A percentile compares a stretch with the other conserved stretches of the same genome.
Evolutionary conservation across 2,888 invertebrate genomes (phyloP).

Genomic region (Eilema sororculum): DNA sequence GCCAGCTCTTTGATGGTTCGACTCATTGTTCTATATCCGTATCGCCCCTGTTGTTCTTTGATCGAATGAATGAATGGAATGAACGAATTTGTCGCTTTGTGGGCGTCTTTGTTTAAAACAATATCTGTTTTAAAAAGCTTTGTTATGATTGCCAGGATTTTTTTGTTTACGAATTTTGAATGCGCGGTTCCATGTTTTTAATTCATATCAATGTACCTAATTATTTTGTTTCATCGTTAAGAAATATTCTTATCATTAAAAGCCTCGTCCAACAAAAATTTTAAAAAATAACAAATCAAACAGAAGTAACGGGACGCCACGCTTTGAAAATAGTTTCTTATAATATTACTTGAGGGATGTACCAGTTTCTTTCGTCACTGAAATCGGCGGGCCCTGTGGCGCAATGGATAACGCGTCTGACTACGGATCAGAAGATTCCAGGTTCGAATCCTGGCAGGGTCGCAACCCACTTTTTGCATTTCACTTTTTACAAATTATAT

Average conservation of each 20-base stretch:
- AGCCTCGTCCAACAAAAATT: background rate
- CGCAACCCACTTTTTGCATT: constrained; percentile 56
- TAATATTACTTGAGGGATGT: background rate
- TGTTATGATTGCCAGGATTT: background rate
- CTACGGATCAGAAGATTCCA: constrained; percentile 91
- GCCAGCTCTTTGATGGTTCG: constrained; percentile 15
- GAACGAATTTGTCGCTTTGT: constrained; percentile 20
- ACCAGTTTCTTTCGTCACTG: constrained; percentile 23
- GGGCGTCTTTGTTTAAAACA: constrained; percentile 9
- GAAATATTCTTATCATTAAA: too few species aligned
- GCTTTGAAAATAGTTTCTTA: background rate
- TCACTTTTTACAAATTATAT: constrained; percentile 19
- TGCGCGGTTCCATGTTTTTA: background rate
- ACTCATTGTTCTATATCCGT: constrained; percentile 15
- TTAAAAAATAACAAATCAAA: background rate
- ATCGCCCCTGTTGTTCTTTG: constrained; percentile 17
- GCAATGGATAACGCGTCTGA: constrained; percentile 91
- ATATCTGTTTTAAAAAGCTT: too few species aligned
- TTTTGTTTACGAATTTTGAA: background rate
- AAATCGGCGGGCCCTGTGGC: constrained; percentile 85
- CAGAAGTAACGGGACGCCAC: background rate
- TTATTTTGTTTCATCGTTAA: too few species aligned
- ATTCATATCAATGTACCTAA: too few species aligned
- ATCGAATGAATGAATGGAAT: constrained; percentile 22
- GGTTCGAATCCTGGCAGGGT: constrained; percentile 89